Evolutionary conservation across 2,113 vertebrate genomes (phyloP), one percentile per base, ranked within the genome.

Genomic region (Struthio camelus): DNA sequence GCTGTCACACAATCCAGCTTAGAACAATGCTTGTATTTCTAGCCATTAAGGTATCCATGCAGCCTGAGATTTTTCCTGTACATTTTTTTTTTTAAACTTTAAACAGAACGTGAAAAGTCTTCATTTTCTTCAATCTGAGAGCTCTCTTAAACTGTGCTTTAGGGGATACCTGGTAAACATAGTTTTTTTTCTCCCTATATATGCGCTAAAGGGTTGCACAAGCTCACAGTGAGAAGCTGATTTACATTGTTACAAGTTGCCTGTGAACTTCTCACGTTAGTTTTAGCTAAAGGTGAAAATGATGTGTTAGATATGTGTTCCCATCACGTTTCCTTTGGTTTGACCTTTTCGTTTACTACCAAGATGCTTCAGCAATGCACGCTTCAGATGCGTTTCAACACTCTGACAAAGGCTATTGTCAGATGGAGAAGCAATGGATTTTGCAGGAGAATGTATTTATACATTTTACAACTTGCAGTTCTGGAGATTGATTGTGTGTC

Each of bases 341-440:
- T 91, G 85, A 80, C 62, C 71, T 93, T 72, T 80, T 46, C 36
- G 77, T 80, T 86, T 93, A 24, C 62, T 93, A 10, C 46, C 61
- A 62, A 65, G 79, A 58, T 81, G 10, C 79, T 96, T 89, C 42
- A 94, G 81, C 0, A 1, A 51, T 79, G n/a, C 18, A 1, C 65
- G 40, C 91, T 94, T 87, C 53, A 93, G 67, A 87, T 80, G 24
- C 24, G 27, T 6, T 16, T 96, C 90, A 93, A 12, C 79, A 84
- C 90, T 50, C 72, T 93, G 48, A 92, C 64, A 87, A 40, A 72
- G 38, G 53, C 46, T 72, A 1, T 28, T 67, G 5, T 82, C 58
- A 82, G 87, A 80, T 89, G n/a, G n/a, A 84, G 18, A 62, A 93
- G 42, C 38, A 93, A 51, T 59, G 84, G 65, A 17, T 87, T 87